phyloP scores from a whole-genome alignment of 1,140 invertebrate genomes.

The Atta texana region DNA sequence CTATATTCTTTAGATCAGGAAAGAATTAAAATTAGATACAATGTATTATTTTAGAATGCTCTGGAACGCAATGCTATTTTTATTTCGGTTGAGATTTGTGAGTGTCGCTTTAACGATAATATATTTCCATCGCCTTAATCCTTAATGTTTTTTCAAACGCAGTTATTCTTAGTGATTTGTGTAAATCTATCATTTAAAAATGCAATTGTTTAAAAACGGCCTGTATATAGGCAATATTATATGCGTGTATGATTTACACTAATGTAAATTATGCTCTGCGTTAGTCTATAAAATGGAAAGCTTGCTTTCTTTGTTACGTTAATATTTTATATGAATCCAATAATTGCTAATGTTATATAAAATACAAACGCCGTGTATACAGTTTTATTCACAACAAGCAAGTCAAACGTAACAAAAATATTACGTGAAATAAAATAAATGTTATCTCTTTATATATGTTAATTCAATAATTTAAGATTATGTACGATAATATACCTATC shows the following conservation, averaged over 20 bases:
- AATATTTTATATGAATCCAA: constrained; percentile 3
- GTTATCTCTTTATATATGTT: constrained; percentile 18
- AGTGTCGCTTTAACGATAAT: constrained; percentile 4
- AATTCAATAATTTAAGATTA: constrained; percentile 16
- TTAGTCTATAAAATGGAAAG: constrained; percentile 20
- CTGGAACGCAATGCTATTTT: constrained; percentile 38
- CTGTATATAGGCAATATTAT: background rate
- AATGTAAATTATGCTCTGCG: background rate
- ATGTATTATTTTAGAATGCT: constrained; percentile 43
- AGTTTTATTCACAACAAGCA: constrained; percentile 28
- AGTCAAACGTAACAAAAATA: background rate
- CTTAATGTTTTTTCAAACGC: background rate
- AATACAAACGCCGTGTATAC: constrained; percentile 2
- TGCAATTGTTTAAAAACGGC: background rate
- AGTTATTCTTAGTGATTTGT: background rate
- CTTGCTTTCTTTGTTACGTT: background rate
- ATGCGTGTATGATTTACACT: background rate
- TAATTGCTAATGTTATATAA: background rate
- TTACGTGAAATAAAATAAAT: constrained; percentile 9
- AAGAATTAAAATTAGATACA: constrained; percentile 25
- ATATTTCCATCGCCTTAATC: background rate
- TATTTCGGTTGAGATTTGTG: constrained; percentile 23
- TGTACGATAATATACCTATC: background rate
- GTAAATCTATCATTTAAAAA: background rate
- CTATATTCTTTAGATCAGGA: background rate